Percentiles rank a stretch among this genome's conserved stretches.
Evolutionary conservation across 2,888 invertebrate genomes (phyloP).

Genomic region (Tachina lurida): DNA sequence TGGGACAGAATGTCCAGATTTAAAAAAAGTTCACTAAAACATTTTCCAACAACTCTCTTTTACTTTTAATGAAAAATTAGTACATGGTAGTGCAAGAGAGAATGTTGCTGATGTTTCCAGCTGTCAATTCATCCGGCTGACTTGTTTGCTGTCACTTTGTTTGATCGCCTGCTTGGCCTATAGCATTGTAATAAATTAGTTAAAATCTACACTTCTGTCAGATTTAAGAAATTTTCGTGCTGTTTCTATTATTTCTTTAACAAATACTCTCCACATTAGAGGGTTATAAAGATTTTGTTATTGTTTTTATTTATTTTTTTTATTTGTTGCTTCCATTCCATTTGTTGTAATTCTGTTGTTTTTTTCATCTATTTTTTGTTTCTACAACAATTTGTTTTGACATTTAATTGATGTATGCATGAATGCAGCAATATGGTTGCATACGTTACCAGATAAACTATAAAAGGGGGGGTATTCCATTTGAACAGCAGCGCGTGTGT

Average conservation of each 20-base stretch:
- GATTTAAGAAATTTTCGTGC: constrained; percentile 1
- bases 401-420: constrained; percentile 72
- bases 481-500: constrained; percentile 3
- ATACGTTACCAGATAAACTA: constrained; percentile 38
- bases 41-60: not conserved
- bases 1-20: not conserved
- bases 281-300: constrained; percentile 39
- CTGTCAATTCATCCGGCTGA: not conserved
- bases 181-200: constrained; percentile 38
- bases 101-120: not conserved
- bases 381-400: constrained; percentile 67
- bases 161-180: not conserved
- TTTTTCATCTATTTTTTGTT: constrained; percentile 17
- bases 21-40: not conserved
- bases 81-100: too few relatives aligned
- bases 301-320: constrained; percentile 30
- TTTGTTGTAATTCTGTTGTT: constrained; percentile 7
- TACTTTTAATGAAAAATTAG: too few relatives aligned
- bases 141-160: not conserved
- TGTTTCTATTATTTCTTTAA: not conserved
- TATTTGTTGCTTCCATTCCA: not conserved
- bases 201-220: constrained; percentile 29
- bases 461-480: constrained; percentile 55
- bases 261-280: constrained; percentile 8
- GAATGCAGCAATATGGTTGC: constrained; percentile 60